Evolutionary conservation across 1,140 invertebrate genomes (phyloP), one percentile per base, ranked within the genome.

Genomic region (Onthophagus taurus): DNA sequence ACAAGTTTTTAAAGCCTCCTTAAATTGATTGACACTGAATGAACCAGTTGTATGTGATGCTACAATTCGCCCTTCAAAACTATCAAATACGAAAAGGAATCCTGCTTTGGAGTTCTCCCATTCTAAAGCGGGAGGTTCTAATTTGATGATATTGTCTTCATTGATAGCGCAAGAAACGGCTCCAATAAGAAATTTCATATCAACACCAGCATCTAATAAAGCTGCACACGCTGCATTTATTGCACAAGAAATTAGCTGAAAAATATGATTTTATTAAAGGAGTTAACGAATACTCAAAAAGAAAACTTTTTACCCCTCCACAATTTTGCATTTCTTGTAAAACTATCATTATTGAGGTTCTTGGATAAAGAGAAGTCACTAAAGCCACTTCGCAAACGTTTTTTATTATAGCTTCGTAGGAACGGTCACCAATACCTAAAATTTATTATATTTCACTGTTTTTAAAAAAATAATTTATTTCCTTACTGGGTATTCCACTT

Each of bases 311-410:
- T 71, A 91, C 84, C 46, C 85, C 84, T 47, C 88, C 85, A 60
- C 70, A 75, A 69, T 90, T 78, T 67, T 93, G 81, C 52, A 93
- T 67, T 70, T 94, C 89, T 68, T 94, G 89, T 44, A 93, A 56
- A 49, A 83, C 82, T 12, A 94, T 67, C 7, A 74, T 76, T 47
- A 93, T 78, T 14, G 78, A 72, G 5, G 87, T 78, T 21, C 86
- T 70, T 4, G 89, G 89, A 69, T 90, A 81, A 13, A 86, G 59
- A 37, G 72, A 66, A 0, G 77, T 67, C 2, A 86, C 55, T 30
- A 93, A 60, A 1, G 79, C 75, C 19, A 78, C 66, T 62, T 90
- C 83, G 64, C 83, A 84, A 3, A 81, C 81, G 55, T 82, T 81
- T 55, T 69, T 75, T 39, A 94, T 76, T 14, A 83, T 73, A 39